Conservation (phyloP, 2,797 vertebrate genomes). For the Cirrhinus mrigala region DNA sequence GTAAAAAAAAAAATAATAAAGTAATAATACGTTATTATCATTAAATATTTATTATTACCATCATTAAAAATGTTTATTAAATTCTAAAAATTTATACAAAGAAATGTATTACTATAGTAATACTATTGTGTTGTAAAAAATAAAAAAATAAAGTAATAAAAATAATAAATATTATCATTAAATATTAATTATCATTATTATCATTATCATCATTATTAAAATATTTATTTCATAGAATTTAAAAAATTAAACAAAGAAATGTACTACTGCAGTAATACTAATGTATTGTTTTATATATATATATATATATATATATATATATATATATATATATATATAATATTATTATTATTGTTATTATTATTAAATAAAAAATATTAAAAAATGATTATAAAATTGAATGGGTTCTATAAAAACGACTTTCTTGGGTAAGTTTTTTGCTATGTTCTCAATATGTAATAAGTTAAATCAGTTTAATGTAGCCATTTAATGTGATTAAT, state of each 20-base stretch:
- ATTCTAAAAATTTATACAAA: not conserved
- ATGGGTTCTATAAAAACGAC: not conserved
- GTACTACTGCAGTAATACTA: too few relatives aligned
- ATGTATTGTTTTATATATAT: too few relatives aligned
- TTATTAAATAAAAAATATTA: not conserved
- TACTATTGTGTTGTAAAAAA: not conserved
- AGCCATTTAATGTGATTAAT: not conserved
- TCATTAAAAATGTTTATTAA: too few relatives aligned
- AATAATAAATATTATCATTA: not conserved
- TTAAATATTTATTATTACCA: too few relatives aligned
- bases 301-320: too few relatives aligned
- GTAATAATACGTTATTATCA: too few relatives aligned
- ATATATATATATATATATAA: too few relatives aligned
- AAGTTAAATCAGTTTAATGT: not conserved
- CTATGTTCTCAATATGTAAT: not conserved
- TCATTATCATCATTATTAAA: too few relatives aligned
- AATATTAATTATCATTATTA: too few relatives aligned
- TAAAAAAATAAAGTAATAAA: not conserved
- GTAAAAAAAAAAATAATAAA: too few relatives aligned
- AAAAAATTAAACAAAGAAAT: too few relatives aligned
- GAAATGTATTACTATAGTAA: not conserved
- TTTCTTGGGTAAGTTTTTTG: not conserved
- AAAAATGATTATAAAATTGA: too few relatives aligned
- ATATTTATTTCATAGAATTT: not conserved
- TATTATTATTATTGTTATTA: not conserved